These are phyloP conservation scores for Lasioglossum leucozonium DNA, from an alignment of 2,888 invertebrate species.

Conservation along the genomic window DNA sequence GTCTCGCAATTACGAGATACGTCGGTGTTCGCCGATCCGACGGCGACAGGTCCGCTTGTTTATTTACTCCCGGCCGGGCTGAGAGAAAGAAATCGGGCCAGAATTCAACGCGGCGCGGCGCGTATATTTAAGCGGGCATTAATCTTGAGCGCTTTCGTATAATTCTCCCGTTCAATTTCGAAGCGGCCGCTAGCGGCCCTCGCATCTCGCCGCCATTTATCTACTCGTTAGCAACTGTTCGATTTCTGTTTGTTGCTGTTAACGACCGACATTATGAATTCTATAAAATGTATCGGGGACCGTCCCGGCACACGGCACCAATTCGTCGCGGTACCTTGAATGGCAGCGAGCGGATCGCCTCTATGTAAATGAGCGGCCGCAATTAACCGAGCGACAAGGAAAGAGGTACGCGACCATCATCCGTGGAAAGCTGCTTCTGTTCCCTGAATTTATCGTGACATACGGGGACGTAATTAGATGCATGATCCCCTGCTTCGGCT, in stretches of 20 bases:
- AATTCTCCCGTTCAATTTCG: conserved; percentile 38
- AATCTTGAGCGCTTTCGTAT: conserved; percentile 32
- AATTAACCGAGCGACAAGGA: conserved; percentile 77
- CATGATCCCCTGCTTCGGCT: not conserved
- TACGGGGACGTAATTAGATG: not conserved
- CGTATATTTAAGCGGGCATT: conserved; percentile 35
- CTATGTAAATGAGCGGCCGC: conserved; percentile 81
- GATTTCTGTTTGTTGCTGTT: conserved; percentile 45
- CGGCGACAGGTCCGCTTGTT: conserved; percentile 25
- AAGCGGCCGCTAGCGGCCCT: not conserved
- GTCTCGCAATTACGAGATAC: conserved; percentile 29
- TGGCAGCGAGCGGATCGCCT: conserved; percentile 68
- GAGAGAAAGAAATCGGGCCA: conserved; percentile 37
- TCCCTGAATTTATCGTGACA: conserved; percentile 34
- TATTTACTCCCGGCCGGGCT: conserved; percentile 23
- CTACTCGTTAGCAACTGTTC: conserved; percentile 48
- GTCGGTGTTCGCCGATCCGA: conserved; percentile 29
- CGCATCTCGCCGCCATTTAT: conserved; percentile 24
- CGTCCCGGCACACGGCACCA: conserved; percentile 13
- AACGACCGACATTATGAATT: conserved; percentile 65
- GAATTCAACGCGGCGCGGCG: conserved; percentile 28
- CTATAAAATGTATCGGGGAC: conserved; percentile 59
- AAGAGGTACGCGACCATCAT: conserved; percentile 30
- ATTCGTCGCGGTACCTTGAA: conserved; percentile 58
- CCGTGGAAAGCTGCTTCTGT: conserved; percentile 34